phyloP scores from a whole-genome alignment of 1,140 invertebrate genomes.

The Cyrtorhinus lividipennis region DNA sequence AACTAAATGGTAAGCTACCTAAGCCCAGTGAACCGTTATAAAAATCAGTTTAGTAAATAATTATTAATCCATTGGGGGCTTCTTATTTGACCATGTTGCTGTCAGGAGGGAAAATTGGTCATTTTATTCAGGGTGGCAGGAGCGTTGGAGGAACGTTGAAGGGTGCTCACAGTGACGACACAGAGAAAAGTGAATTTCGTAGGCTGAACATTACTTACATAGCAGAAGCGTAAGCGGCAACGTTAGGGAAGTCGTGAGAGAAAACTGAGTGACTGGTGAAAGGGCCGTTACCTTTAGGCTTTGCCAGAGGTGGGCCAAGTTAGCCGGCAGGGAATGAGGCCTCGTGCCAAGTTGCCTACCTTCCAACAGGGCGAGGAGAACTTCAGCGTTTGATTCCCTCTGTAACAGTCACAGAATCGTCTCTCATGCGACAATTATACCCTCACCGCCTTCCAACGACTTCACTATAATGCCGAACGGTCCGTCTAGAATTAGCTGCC shows the following conservation, averaged over 20 bases:
- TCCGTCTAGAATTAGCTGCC: too few species aligned
- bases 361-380: constrained; percentile 13
- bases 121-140: too few species aligned
- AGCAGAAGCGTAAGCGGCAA: constrained; percentile 1
- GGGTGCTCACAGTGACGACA: too few species aligned
- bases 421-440: not conserved
- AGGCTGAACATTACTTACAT: not conserved
- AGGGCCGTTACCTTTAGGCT: constrained; percentile 19
- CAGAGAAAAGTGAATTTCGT: not conserved
- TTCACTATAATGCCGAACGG: too few species aligned
- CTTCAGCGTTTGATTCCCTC: constrained; percentile 17
- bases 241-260: not conserved
- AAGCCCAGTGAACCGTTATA: too few species aligned
- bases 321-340: constrained; percentile 18
- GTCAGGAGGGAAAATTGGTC: too few species aligned
- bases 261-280: not conserved
- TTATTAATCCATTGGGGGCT: too few species aligned
- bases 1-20: too few species aligned
- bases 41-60: too few species aligned
- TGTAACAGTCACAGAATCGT: constrained; percentile 12
- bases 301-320: constrained; percentile 21
- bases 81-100: too few species aligned
- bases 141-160: too few species aligned
- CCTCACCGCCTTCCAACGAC: not conserved
- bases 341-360: constrained; percentile 15